Evolutionary conservation across 1,140 invertebrate genomes (phyloP), one percentile per base, ranked within the genome.

Genomic region (Drosophila saltans): DNA sequence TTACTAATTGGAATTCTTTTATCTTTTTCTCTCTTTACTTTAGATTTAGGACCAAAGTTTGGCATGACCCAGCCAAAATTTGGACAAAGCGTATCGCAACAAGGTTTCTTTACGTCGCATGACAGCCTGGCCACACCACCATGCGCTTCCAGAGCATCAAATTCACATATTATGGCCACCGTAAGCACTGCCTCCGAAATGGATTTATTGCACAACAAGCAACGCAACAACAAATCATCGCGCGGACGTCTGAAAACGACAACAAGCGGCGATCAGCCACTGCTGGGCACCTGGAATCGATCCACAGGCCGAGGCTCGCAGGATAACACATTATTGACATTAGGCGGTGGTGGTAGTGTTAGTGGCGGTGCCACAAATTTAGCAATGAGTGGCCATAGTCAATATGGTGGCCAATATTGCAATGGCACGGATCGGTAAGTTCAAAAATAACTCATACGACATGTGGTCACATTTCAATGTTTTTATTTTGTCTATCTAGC

Each of bases 51-150:
- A 69, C 95, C 93, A 85, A 94, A 95, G 88, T 93, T 96, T 90
- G 94, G 95, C 77, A 94, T 94, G 93, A 92, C 93, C 84, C 93
- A 93, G 86, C 88, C 92, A 56, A 92, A 91, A 88, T 92, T 94
- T 66, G 91, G 92, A 69, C 93, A 93, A 70, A 93, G 92, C 68
- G 93, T 94, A 81, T 93, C 94, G 78, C 93, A 93, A 78, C 93
- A 93, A 93, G 91, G 91, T 92, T 95, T 95, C 92, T 95, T 95
- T 61, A 95, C 95, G 71, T 93, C 95, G 72, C 96, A 97, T 83
- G 96, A 96, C 75, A 94, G 96, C 82, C 94, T 95, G 68, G 95
- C 82, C 80, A 91, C 91, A 91, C 90, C 91, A 91, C 90, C 96
- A 91, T 94, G 95, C 70, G 95, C 78, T 72, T 90, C 91, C 75